A percentile compares a stretch with the other conserved stretches of the same genome.
Conservation (phyloP, 2,888 invertebrate species). For the Acrocera orbiculus region DNA sequence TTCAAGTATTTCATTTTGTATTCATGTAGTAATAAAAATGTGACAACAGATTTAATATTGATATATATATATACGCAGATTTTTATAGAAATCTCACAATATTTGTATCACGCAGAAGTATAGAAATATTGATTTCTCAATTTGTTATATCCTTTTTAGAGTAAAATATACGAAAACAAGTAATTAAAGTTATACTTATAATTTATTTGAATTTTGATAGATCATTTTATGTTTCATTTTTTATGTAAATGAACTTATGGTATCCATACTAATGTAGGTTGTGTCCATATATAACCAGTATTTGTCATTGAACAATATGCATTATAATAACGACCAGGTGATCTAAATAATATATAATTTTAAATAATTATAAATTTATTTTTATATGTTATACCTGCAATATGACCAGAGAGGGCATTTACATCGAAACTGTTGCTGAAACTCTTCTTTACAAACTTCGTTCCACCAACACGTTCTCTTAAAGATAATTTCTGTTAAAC, state of each 20-base stretch:
- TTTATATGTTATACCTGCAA: slow-evolving; percentile 40
- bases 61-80: too few relatives aligned
- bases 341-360: slow-evolving; percentile 24
- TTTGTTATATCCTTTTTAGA: too few relatives aligned
- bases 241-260: slow-evolving; percentile 12
- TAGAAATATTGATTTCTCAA: too few relatives aligned
- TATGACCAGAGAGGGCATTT: slow-evolving; percentile 78
- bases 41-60: too few relatives aligned
- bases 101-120: too few relatives aligned
- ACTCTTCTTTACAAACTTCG: slow-evolving; percentile 83
- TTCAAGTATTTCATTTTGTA: too few relatives aligned
- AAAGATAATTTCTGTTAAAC: slow-evolving; percentile 15
- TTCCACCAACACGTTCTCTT: slow-evolving; percentile 90
- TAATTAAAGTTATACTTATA: too few relatives aligned
- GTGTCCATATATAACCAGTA: slow-evolving; percentile 81
- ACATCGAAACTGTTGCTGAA: slow-evolving; percentile 70
- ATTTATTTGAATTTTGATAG: too few relatives aligned
- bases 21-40: too few relatives aligned
- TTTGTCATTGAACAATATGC: slow-evolving; percentile 80
- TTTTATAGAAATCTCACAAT: too few relatives aligned
- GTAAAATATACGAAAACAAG: too few relatives aligned
- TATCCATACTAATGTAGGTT: slow-evolving; percentile 39
- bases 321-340: slow-evolving; percentile 76
- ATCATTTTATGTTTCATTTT: too few relatives aligned
- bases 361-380: neutral